Conservation (phyloP, 2,797 vertebrate genomes). For the Cyclura pinguis region DNA sequence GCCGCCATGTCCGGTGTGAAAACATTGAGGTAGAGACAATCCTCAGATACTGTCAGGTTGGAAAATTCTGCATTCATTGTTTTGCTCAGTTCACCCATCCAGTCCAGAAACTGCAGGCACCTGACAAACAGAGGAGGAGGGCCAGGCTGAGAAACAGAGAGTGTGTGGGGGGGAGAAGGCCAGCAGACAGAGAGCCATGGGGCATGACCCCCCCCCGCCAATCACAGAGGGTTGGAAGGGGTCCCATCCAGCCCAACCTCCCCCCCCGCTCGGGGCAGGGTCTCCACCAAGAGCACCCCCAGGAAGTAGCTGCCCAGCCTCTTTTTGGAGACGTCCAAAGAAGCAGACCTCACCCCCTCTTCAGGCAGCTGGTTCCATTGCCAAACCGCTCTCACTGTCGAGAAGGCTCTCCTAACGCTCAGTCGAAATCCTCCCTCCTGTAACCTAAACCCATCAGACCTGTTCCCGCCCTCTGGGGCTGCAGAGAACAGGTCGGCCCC, state of each 20-base stretch:
- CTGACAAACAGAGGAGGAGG: slow-evolving; percentile 66
- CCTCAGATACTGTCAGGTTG: slow-evolving; percentile 80
- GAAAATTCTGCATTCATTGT: slow-evolving; percentile 52
- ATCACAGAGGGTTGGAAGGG: too few species aligned
- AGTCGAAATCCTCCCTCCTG: background rate
- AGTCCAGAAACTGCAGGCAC: slow-evolving; percentile 77
- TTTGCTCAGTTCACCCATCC: slow-evolving; percentile 1
- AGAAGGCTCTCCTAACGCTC: background rate
- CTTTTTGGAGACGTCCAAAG: background rate
- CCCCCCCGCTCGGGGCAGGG: too few species aligned
- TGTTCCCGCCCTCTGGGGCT: background rate
- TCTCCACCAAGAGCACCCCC: too few species aligned
- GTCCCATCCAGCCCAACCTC: background rate
- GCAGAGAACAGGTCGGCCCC: background rate
- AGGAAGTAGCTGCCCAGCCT: background rate
- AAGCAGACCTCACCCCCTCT: background rate
- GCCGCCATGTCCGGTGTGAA: slow-evolving; percentile 77
- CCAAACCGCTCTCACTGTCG: background rate
- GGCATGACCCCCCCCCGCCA: background rate
- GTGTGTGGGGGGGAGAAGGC: background rate
- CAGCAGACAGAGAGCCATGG: background rate
- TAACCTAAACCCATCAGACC: too few species aligned
- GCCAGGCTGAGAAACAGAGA: background rate
- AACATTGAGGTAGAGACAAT: slow-evolving; percentile 88
- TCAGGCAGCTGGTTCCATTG: background rate